Percentiles rank a stretch among this genome's conserved stretches.
phyloP scores from a whole-genome alignment of 2,113 vertebrate genomes.

The Mesoclemmys tuberculata region DNA sequence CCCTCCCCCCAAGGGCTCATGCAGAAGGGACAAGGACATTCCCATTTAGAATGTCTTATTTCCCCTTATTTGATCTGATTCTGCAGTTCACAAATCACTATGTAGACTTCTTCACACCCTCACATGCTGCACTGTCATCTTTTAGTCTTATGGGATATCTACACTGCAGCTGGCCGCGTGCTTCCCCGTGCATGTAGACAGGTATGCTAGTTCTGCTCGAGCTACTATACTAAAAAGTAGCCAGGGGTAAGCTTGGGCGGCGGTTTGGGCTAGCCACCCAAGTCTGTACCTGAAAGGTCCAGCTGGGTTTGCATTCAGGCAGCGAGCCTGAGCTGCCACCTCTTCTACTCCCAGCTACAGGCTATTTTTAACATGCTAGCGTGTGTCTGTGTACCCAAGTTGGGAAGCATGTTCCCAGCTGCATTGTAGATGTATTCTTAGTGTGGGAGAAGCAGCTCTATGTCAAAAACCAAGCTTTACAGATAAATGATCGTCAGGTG shows the following conservation, averaged over 20 bases:
- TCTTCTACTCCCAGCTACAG: neutral
- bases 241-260: neutral
- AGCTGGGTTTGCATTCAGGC: neutral
- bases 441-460: neutral
- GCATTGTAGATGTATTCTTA: neutral
- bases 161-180: neutral
- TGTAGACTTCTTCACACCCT: neutral
- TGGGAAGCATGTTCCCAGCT: neutral
- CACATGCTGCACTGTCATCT: neutral
- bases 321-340: neutral
- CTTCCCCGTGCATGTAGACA: neutral
- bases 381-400: neutral
- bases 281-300: neutral
- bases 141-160: neutral
- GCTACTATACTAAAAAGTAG: neutral
- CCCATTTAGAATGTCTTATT: neutral
- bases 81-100: neutral
- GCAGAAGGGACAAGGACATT: neutral
- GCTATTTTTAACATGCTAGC: neutral
- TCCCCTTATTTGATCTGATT: rapidly evolving
- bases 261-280: neutral
- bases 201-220: neutral
- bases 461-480: neutral
- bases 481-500: neutral
- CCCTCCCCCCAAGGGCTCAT: neutral